Percentiles rank a stretch among this genome's conserved stretches.
Evolutionary conservation across 2,888 invertebrate genomes (phyloP).

Genomic region (Ethmia dodecea): DNA sequence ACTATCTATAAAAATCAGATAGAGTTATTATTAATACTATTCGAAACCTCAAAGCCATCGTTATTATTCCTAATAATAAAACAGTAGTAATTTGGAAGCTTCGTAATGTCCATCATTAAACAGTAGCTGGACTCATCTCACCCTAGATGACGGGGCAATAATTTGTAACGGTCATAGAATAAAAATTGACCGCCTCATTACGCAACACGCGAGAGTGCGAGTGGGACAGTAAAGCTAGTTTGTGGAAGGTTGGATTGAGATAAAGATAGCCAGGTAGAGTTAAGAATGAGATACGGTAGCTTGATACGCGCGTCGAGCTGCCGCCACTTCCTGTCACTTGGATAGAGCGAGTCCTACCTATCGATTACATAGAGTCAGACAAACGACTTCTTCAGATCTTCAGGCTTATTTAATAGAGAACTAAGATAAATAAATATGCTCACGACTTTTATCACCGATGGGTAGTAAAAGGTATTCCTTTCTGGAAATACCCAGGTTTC

Average conservation of each 20-base stretch:
- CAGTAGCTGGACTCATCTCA: conserved; percentile 43
- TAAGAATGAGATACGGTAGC: conserved; percentile 50
- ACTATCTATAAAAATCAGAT: too few relatives aligned
- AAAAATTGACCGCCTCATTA: conserved; percentile 66
- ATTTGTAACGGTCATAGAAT: conserved; percentile 62
- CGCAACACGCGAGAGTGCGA: conserved; percentile 46
- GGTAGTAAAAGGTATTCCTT: too few relatives aligned
- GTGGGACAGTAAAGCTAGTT: conserved; percentile 37
- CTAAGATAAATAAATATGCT: too few relatives aligned
- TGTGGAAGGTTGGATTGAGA: conserved; percentile 49
- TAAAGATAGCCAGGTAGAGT: conserved; percentile 56
- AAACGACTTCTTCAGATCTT: too few relatives aligned
- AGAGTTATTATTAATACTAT: too few relatives aligned
- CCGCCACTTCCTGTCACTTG: conserved; percentile 58
- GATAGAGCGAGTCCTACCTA: too few relatives aligned
- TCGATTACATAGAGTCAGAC: too few relatives aligned
- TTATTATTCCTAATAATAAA: conserved; percentile 11
- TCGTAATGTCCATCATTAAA: conserved; percentile 50
- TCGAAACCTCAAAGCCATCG: too few relatives aligned
- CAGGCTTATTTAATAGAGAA: too few relatives aligned
- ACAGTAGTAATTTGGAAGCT: conserved; percentile 21
- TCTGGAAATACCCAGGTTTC: too few relatives aligned
- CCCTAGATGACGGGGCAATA: conserved; percentile 31
- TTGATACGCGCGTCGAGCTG: conserved; percentile 70
- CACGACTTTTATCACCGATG: too few relatives aligned